phyloP scores from a whole-genome alignment of 2,113 vertebrate species.

The Poecile atricapillus region DNA sequence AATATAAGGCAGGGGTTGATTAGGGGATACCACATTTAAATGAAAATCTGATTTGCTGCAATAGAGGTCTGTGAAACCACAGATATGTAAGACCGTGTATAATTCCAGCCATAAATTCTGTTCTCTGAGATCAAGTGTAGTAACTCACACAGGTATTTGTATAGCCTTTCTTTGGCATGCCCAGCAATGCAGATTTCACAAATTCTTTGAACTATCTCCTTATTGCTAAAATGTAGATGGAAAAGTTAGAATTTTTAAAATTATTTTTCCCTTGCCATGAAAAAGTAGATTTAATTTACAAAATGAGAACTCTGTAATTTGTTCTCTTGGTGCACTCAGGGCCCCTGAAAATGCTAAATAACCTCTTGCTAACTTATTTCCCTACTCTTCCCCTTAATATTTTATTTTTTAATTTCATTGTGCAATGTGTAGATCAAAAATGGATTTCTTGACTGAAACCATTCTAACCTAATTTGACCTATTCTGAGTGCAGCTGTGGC shows the following conservation, averaged over 20 bases:
- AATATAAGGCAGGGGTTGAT: not conserved
- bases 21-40: not conserved
- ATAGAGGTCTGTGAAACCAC: not conserved
- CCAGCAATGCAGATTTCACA: not conserved
- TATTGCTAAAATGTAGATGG: not conserved
- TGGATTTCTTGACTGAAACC: not conserved
- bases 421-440: not conserved
- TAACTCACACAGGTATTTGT: not conserved
- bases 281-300: not conserved
- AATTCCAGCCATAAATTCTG: not conserved
- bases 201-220: not conserved
- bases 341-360: not conserved
- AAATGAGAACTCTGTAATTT: not conserved
- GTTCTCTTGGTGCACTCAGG: not conserved
- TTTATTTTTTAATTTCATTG: not conserved
- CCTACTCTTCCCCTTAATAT: not conserved
- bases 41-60: not conserved
- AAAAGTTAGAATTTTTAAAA: not conserved
- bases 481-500: not conserved
- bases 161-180: not conserved
- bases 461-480: not conserved
- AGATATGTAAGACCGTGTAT: not conserved
- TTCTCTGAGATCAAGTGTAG: not conserved
- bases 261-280: not conserved
- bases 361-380: not conserved